Conservation (phyloP, 2,888 invertebrate genomes). For the Spisula solida region DNA sequence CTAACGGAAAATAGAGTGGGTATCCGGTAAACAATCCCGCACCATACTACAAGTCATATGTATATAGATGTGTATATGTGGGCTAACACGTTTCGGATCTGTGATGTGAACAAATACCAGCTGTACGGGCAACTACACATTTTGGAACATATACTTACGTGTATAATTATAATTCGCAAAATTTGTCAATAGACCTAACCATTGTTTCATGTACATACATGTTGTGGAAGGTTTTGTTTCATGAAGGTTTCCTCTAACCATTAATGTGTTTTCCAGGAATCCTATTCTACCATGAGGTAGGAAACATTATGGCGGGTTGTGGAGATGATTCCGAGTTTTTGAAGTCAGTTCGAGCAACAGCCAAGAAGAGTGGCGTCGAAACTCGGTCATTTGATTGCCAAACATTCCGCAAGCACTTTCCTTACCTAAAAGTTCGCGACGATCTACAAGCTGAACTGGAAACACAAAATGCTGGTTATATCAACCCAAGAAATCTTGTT, state of each 20-base stretch:
- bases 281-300: conserved; percentile 66
- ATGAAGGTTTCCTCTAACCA: too few relatives aligned
- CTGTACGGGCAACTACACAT: too few relatives aligned
- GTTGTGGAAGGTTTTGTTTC: background rate
- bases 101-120: too few relatives aligned
- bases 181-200: too few relatives aligned
- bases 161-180: too few relatives aligned
- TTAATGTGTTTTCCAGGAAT: conserved; percentile 30
- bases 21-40: too few relatives aligned
- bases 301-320: conserved; percentile 56
- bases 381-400: background rate
- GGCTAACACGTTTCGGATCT: too few relatives aligned
- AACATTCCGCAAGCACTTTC: conserved; percentile 39
- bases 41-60: too few relatives aligned
- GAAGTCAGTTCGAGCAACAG: background rate
- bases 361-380: background rate
- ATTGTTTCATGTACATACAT: too few relatives aligned
- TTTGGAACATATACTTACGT: too few relatives aligned
- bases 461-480: conserved; percentile 62
- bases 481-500: conserved; percentile 72
- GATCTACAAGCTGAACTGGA: conserved; percentile 51
- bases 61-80: too few relatives aligned
- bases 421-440: conserved; percentile 61
- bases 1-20: too few relatives aligned
- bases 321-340: background rate